Evolutionary conservation across 2,888 invertebrate genomes (phyloP), one percentile per base, ranked within the genome.

Genomic region (Ganaspis brasiliensis): DNA sequence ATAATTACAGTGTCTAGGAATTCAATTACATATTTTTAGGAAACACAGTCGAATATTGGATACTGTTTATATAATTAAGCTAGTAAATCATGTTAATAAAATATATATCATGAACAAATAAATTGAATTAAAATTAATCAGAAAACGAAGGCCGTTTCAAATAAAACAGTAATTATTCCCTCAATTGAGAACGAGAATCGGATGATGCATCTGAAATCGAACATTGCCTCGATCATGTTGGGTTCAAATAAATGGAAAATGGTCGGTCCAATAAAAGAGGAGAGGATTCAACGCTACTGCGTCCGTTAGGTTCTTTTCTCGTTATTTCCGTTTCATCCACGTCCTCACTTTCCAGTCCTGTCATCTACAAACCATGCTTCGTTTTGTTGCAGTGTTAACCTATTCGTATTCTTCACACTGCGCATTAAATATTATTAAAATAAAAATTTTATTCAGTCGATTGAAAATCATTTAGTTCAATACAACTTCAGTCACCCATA

Each of bases 251-350:
- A 63, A 63, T 63, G 19, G 63, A 21, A 63, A 63, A 40, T 37
- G 63, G 21, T 40, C 40, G 63, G 12, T 40, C 19, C 63, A 63
- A 40, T 63, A 40, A 63, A 63, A 40, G 3, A 63, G 40, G 12
- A 63, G 21, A 63, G 14, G 24, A 40, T 21, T 63, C 40, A 63
- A 63, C 40, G 40, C 12, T 63, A 40, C 63, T 40, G 63, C 40
- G 40, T 63, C 40, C 63, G 24, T 63, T 79, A 80, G 83, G 83
- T 86, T 86, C 85, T 86, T 85, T 75, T 80, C 70, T 77, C 79
- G 81, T 85, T 87, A 84, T 87, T 87, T 85, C 82, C 82, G 82
- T 71, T 81, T 79, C 81, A 82, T 81, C 78, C 79, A 71, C 76
- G 78, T 67, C 61, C 78, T 55, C 72, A 75, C 72, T 79, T 79